phyloP scores from a whole-genome alignment of 2,888 invertebrate species.

The Acanthoscelides obtectus region DNA sequence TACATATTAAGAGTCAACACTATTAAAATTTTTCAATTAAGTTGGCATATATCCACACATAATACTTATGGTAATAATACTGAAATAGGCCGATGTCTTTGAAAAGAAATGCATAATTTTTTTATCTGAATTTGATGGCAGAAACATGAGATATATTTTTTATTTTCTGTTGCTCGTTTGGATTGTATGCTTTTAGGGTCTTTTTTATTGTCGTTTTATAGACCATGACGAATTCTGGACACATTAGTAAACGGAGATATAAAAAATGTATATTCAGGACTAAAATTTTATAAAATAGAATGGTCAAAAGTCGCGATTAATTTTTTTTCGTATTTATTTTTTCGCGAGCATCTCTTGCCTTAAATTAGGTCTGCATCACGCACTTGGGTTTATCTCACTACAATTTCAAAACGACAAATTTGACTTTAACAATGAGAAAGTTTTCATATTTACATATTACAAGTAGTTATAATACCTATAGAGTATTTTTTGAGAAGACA shows the following conservation, averaged over 20 bases:
- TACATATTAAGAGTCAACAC: background rate
- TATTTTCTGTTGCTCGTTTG: background rate
- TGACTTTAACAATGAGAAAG: background rate
- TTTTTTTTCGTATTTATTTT: too few species aligned
- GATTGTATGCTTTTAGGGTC: background rate
- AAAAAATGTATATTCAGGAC: too few species aligned
- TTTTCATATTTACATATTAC: background rate
- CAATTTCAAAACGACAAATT: background rate
- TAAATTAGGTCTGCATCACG: too few species aligned
- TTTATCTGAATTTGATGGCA: background rate
- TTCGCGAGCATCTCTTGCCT: too few species aligned
- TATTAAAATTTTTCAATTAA: background rate
- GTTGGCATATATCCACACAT: background rate
- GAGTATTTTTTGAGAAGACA: background rate
- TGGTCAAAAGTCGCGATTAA: too few species aligned
- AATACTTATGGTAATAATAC: constrained; percentile 31
- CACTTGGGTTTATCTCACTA: too few species aligned
- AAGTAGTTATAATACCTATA: background rate
- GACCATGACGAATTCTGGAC: background rate
- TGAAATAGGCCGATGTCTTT: constrained; percentile 42
- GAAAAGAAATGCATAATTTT: background rate
- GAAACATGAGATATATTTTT: too few species aligned
- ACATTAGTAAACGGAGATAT: too few species aligned
- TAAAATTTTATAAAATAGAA: too few species aligned
- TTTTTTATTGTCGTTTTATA: background rate